Base-by-base conservation (phyloP, 2,113 vertebrate species). In the Casuarius casuarius region DNA sequence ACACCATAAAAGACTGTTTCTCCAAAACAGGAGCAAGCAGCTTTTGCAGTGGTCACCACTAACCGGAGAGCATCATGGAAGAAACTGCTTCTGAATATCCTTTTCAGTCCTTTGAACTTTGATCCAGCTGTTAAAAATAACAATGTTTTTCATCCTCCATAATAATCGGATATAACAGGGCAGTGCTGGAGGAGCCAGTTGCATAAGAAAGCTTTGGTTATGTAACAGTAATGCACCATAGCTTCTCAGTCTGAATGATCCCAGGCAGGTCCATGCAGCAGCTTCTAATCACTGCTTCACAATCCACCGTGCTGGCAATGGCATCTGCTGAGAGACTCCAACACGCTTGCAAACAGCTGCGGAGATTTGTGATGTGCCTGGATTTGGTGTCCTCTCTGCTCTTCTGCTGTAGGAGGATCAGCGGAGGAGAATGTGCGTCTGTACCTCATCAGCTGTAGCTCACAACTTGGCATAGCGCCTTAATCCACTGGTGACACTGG, bases 121-220 rank as follows among this genome's bases (percentile, higher is more conserved):
- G 68, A 95, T 97, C 80, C 89, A 96, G 96, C 84, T 94, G 94
- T 97, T 97, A 97, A 97, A 96, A 96, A 96, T 92, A 97, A 94
- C 95, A 95, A 85, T 89, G 78, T 94, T 92, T 85, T 92, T 62
- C 87, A 76, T 95, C 84, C 75, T 83, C 79, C 63, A 10, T 42
- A 87, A 9, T 92, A 96, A 97, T 94, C 78, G 49, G 95, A 93
- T 97, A 75, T 72, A 77, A 25, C n/a, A 46, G 87, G 75, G 66
- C 66, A 49, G 52, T 2, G 5, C 82, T 82, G 79, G 65, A 94
- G 70, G 52, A 92, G 63, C 1, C 56, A 3, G 29, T 54, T 81
- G 76, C 83, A 18, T 88, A 76, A 93, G 91, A 72, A 61, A 31
- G 20, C 67, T 77, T 61, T 72, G 49, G 54, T 96, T 97, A 40